Evolutionary conservation across 2,113 vertebrate species (phyloP), one percentile per base, ranked within the genome.

Genomic region (Aptenodytes forsteri): DNA sequence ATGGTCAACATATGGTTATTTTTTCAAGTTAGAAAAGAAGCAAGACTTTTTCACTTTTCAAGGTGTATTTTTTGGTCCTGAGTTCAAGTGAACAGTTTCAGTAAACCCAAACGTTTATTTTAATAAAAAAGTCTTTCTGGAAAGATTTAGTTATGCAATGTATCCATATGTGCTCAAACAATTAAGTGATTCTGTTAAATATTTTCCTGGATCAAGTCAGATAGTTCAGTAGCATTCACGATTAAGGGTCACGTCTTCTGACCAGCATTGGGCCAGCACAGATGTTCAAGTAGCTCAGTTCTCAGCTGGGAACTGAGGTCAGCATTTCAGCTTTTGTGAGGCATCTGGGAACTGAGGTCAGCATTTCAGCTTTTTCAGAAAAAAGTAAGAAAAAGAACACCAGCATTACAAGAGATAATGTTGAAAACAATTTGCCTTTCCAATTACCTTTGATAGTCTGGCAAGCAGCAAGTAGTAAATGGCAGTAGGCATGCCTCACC

Each of bases 1-100:
- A 38, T 55, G 4, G 15, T 30, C 38, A 72, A 59, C 1, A 5
- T 77, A 70, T 16, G 13, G 4, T 55, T 59, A 40, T 42, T 42
- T 87, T 94, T 83, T 81, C 19, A 81, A 81, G 20, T 84, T n/a
- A 78, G 34, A 81, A 77, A 93, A 77, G 4, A 84, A 73, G 10
- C 7, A 70, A 69, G 17, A 32, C 7, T 46, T 83, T 58, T 46
- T 71, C 12, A 40, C 4, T 66, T 71, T 70, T 56, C 46, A 55
- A 71, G 17, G 17, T 59, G 4, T n/a, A 34, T 46, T 64, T 79
- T 83, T 83, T 44, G 26, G 26, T 75, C 13, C 19, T 47, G 30
- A 38, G 10, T 61, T 65, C n/a, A 73, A 47, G 34, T 10, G 25
- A 90, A 78, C 5, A 16, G 32, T 64, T 70, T 75, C 12, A 54